phyloP scores from a whole-genome alignment of 2,797 vertebrate genomes.

The Peromyscus aztecus region DNA sequence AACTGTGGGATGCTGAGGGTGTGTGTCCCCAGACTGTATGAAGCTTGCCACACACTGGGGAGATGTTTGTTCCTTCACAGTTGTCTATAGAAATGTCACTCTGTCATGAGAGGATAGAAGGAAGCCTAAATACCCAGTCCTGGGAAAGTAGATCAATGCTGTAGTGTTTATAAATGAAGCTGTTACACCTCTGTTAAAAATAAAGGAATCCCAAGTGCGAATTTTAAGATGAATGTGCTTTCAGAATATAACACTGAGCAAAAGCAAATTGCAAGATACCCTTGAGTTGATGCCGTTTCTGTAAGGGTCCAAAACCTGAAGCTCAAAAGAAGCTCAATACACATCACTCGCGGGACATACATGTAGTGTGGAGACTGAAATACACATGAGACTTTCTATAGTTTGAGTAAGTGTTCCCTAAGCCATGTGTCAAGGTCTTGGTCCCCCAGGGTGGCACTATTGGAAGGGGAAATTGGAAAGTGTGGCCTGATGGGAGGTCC shows the following conservation, averaged over 20 bases:
- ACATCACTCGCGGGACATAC: background rate
- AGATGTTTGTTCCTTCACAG: background rate
- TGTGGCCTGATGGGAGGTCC: background rate
- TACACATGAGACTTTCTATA: background rate
- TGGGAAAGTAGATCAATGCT: background rate
- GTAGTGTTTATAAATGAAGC: background rate
- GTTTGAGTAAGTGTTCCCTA: background rate
- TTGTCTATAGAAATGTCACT: background rate
- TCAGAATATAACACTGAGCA: background rate
- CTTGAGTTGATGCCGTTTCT: background rate
- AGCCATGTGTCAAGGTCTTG: background rate
- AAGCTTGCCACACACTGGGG: background rate
- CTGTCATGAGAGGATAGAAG: background rate
- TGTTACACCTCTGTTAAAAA: background rate
- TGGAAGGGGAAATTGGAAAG: background rate
- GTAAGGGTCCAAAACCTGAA: slow-evolving; percentile 28
- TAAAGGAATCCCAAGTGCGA: background rate
- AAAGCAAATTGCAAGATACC: slow-evolving; percentile 2
- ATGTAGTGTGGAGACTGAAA: background rate
- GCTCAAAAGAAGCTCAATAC: background rate
- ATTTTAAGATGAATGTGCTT: slow-evolving; percentile 27
- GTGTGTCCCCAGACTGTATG: background rate
- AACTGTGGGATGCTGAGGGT: background rate
- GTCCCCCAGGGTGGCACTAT: background rate
- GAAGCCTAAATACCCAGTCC: background rate